Evolutionary conservation across 2,888 invertebrate genomes (phyloP), one percentile per base, ranked within the genome.

Genomic region (Mesodorylaimus sp.): DNA sequence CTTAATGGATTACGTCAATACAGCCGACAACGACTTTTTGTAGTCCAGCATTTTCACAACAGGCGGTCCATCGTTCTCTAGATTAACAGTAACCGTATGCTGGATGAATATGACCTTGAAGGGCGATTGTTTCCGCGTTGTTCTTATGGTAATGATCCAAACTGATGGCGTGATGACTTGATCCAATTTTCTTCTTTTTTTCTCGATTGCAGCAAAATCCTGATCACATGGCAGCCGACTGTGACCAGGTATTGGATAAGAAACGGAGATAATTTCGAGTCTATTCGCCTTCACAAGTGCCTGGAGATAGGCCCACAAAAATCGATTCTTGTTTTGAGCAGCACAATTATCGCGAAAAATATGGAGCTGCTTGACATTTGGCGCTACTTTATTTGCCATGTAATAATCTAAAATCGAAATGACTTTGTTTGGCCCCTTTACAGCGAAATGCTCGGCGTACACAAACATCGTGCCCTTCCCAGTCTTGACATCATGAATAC

Each of bases 401-500:
- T 32, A 32, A 7, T 16, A 32, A 16, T 32, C 32, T 16, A 32
- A 32, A 32, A 32, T 32, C 16, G 32, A 32, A 7, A 32, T 10
- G 10, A 32, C 16, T 16, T 32, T 16, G 16, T 32, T 32, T 7
- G 32, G 32, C 16, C 10, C 32, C 16, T 32, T 32, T 16, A 10
- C 16, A 7, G 16, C 32, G 16, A 10, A 16, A 32, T 32, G 32
- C 16, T 32, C 32, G 16, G 46, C 16, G 19, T 52, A 53, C 13
- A 37, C 24, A 28, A 41, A 54, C 39, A 50, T 50, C 1, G 16
- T 21, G 2, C 47, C 50, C 27, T 47, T n/a, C 1, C 45, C 46
- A 3, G 10, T 43, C 25, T 38, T 41, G 1, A 54, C 10, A 26
- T 54, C 37, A 1, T 50, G 39, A 25, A 54, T 44, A 1, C 49